Percentiles rank a stretch among this genome's conserved stretches.
phyloP scores from a whole-genome alignment of 1,140 invertebrate genomes.

The honey bee (Apis mellifera) region DNA sequence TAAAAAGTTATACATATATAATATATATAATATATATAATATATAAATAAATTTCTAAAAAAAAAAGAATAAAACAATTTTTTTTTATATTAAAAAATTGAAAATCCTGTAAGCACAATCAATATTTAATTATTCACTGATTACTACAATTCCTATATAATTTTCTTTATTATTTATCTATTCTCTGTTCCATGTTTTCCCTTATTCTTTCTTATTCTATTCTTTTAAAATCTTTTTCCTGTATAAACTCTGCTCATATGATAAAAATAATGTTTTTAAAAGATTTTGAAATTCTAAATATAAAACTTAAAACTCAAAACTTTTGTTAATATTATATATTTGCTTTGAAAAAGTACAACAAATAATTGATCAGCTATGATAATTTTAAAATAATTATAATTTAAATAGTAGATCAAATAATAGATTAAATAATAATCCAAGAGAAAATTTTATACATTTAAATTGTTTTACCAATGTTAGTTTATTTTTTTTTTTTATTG shows the following conservation, averaged over 20 bases:
- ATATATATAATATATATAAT: too few species aligned
- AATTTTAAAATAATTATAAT: background rate
- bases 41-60: background rate
- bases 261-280: background rate
- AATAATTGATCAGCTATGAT: conserved; percentile 4
- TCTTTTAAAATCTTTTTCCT: background rate
- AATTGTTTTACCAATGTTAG: background rate
- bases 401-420: background rate
- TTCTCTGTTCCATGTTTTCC: background rate
- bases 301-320: background rate
- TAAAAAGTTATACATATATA: background rate
- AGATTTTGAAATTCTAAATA: background rate
- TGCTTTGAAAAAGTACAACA: background rate
- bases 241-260: background rate
- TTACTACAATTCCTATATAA: background rate
- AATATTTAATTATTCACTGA: background rate
- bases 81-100: background rate
- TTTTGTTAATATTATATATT: background rate
- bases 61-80: background rate
- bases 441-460: conserved; percentile 7
- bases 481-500: background rate
- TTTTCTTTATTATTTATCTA: background rate
- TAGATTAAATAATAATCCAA: too few species aligned
- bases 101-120: background rate
- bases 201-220: background rate